Base-by-base conservation (phyloP, 2,797 vertebrate genomes). In the Melanotaenia maccullochi region DNA sequence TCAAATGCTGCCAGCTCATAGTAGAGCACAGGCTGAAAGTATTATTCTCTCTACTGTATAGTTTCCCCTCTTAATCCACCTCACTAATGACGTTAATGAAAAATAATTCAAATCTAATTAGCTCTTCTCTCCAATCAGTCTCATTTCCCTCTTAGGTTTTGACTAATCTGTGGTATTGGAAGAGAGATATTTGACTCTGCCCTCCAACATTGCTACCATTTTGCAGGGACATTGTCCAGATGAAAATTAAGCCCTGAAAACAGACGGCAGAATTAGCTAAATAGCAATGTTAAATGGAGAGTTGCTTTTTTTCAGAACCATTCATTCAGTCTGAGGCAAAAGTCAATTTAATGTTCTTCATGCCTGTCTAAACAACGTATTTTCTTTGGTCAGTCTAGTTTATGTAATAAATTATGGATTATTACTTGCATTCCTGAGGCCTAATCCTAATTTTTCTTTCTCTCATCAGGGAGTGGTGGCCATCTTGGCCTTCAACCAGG, bases 21-120 rank as follows among this genome's bases (percentile, higher is more conserved):
- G 77, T 59, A 38, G 44, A 68, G 74, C 64, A 33, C 79, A 79
- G 20, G 56, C 22, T 88, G 73, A 69, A 88, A 55, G 77, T 58
- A 83, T 87, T 73, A 81, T 65, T 84, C 79, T 74, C 71, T 73
- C 72, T 65, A 5, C 74, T 55, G 56, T 71, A 40, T 28, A 58
- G 76, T 57, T 81, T 75, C 75, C 69, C 58, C 65, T 66, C 68
- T 59, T 76, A 80, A 89, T 88, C 64, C 55, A 24, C 59, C 52
- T 12, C 51, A 63, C 73, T 83, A 85, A 87, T 87, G 78, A 87
- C 56, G 42, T 78, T 85, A 89, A 83, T 85, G 75, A 84, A 78
- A 78, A 91, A 77, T 77, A 75, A 82, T 83, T 79, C 65, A 77
- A 68, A 86, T 87, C 69, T 79, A 75, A 86, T 89, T 73, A 76